These are phyloP conservation scores for Chelonoidis abingdonii DNA, from an alignment of 2,113 vertebrate genomes.

Conservation along the genomic window DNA sequence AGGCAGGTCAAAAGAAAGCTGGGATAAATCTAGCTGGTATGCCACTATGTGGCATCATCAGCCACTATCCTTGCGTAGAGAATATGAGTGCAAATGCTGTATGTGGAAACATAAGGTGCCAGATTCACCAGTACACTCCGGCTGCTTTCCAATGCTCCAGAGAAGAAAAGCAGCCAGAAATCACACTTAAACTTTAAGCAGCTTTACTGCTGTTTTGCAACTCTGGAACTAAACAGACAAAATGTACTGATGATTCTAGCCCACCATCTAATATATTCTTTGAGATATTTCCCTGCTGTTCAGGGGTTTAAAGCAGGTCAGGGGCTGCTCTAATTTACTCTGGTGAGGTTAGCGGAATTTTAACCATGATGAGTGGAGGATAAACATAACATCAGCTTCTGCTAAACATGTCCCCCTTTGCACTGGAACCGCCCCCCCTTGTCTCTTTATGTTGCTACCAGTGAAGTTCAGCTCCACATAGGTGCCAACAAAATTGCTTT, in stretches of 20 bases:
- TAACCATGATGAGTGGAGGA: background rate
- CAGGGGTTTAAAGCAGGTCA: background rate
- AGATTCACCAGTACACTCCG: background rate
- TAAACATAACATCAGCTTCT: background rate
- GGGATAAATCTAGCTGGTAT: background rate
- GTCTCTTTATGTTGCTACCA: fast-evolving
- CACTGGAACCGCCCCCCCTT: background rate
- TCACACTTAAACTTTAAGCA: background rate
- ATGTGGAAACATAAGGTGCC: background rate
- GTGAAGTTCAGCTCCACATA: background rate
- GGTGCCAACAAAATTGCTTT: background rate
- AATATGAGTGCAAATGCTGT: background rate
- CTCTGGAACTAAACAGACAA: background rate
- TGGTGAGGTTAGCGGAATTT: background rate
- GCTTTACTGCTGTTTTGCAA: background rate
- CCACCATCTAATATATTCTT: background rate
- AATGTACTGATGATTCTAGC: background rate
- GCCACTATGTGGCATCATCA: background rate
- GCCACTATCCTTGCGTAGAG: fast-evolving
- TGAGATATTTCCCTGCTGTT: background rate
- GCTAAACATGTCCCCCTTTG: background rate
- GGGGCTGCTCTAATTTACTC: background rate
- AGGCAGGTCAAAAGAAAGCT: background rate
- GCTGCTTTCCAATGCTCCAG: background rate
- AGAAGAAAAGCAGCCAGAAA: background rate